phyloP scores from a whole-genome alignment of 2,797 vertebrate species.

The Anguilla obscura region DNA sequence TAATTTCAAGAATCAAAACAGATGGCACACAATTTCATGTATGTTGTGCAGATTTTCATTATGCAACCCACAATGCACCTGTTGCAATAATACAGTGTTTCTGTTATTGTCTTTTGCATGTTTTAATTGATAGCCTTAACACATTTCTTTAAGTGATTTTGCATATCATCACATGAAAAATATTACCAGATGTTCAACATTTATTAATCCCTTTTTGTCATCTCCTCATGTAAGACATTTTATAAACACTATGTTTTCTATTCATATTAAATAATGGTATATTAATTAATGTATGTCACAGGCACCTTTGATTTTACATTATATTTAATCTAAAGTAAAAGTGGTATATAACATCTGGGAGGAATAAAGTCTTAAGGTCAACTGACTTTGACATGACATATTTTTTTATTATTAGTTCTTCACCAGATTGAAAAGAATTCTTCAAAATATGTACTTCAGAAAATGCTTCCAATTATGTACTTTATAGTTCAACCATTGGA shows the following conservation, averaged over 20 bases:
- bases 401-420: constrained; percentile 39
- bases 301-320: not conserved
- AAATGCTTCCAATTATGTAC: not conserved
- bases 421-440: constrained; percentile 70
- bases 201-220: not conserved
- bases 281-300: not conserved
- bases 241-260: not conserved
- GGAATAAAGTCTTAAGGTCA: not conserved
- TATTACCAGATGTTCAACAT: not conserved
- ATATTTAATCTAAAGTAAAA: not conserved
- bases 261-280: not conserved
- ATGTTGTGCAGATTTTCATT: not conserved
- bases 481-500: not conserved
- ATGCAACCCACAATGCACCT: no score
- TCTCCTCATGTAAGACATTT: not conserved
- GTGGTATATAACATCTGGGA: not conserved
- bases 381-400: not conserved
- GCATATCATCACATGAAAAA: not conserved
- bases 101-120: not conserved
- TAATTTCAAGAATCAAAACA: constrained; percentile 3
- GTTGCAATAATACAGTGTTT: not conserved
- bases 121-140: not conserved
- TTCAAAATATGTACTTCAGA: not conserved
- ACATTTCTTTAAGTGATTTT: not conserved
- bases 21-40: not conserved